Evolutionary conservation across 2,888 invertebrate species (phyloP), one percentile per base, ranked within the genome.

Genomic region (Drosophila anomelani): DNA sequence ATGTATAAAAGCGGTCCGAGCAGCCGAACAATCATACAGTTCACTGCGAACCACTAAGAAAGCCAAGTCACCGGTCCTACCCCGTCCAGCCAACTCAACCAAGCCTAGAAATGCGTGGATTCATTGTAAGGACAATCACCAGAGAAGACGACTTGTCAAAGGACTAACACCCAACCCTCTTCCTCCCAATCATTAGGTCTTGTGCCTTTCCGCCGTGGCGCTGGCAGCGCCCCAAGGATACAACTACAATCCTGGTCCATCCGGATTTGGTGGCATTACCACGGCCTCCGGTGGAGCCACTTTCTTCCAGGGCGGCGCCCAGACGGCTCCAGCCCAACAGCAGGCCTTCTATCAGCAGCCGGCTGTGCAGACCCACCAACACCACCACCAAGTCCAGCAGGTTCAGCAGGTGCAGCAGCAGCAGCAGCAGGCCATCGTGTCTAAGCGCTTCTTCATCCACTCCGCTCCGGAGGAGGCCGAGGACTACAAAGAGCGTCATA

Each of bases 391-490:
- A 9, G 46, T 47, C 26, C 46, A 47, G 46, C 85, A 81, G 23
- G 58, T 72, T 72, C 51, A 69, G 17, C 78, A 78, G 39, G 55
- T 58, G 32, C 80, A 80, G 17, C 85, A 82, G 39, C 84, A 81
- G 6, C 90, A 81, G 6, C 90, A 88, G 63, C 91, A 89, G 39
- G 78, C 88, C n/a, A 76, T 91, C 57, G 72, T 91, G 12, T 91
- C 92, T 2, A 93, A 93, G 79, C 90, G 92, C 34, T 92, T 93
- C 85, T 93, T 91, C 69, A 91, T 93, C 29, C 93, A 93, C 77
- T 91, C 92, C 3, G 92, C 93, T 0, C 93, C 93, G 46, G 92
- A 93, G 76, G 93, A 93, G 63, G 81, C 76, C 0, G 91, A 91
- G 23, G 91, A 91, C 4, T 88, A 83, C 66, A 90, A 89, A 57